Evolutionary conservation across 1,140 invertebrate species (phyloP), one percentile per base, ranked within the genome.

Genomic region (Bombus superbus): DNA sequence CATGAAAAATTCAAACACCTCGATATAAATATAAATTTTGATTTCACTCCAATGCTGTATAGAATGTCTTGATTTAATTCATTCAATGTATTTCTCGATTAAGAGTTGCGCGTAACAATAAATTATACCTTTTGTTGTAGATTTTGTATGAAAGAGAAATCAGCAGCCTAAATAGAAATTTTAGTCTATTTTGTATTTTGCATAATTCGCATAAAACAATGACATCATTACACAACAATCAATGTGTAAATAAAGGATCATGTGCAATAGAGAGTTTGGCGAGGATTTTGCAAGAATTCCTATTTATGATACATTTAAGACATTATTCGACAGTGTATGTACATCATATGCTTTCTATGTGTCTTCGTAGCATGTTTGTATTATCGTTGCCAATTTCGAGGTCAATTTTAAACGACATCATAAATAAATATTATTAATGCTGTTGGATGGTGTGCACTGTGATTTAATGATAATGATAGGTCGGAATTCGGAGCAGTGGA

Each of bases 401-500:
- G 59, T 64, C 13, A 78, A 6, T 10, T 77, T 64, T 78, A 22
- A 77, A 44, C 38, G 22, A 25, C 75, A 32, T 64, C 75, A 28
- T 62, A 77, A 59, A 77, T 38, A 59, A 44, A 76, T 57, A 75
- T 25, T 75, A 53, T 76, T 62, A 76, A 59, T 28, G 53, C 35
- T 0, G 74, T 59, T 42, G 75, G 75, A 42, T 62, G 53, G 3
- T 59, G 38, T 3, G 8, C 35, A 35, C 53, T 40, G 35, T 78
- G 32, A 64, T 42, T 78, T 78, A 62, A 64, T 78, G 28, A 28
- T 42, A 66, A 42, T 44, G 59, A 78, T 64, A 18, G 75, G 44
- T 78, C 57, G 28, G 57, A 25, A 40, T 42, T 32, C 35, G 75
- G 38, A 78, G 22, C 59, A 66, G 75, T 78, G 75, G 75, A 78